Conservation (phyloP, 2,888 invertebrate genomes). For the Ornithoptera priamus region DNA sequence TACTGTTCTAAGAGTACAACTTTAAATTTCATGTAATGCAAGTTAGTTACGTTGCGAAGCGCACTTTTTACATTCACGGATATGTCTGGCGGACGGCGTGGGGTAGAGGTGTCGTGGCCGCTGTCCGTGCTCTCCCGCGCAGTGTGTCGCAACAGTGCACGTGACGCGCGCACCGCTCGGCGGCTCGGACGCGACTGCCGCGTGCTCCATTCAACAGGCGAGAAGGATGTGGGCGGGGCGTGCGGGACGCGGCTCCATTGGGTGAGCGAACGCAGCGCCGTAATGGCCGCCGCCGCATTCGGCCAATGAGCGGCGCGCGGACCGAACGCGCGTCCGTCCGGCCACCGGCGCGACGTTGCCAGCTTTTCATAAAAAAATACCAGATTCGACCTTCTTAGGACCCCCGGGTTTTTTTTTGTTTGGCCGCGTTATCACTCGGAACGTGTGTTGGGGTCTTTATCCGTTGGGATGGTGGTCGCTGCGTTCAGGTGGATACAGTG, state of each 20-base stretch:
- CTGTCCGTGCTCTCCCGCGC: slow-evolving; percentile 32
- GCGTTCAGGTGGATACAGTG: slow-evolving; percentile 63
- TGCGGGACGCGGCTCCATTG: slow-evolving; percentile 74
- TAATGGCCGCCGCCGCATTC: slow-evolving; percentile 76
- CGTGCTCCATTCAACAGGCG: slow-evolving; percentile 72
- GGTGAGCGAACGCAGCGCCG: slow-evolving; percentile 59
- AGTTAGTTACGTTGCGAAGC: background rate
- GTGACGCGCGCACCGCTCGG: slow-evolving; percentile 34
- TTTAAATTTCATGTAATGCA: no score
- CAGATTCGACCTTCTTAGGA: slow-evolving; percentile 80
- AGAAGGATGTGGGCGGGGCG: slow-evolving; percentile 77
- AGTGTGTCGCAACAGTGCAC: slow-evolving; percentile 4
- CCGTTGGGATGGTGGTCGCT: slow-evolving; percentile 67
- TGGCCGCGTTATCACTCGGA: slow-evolving; percentile 77
- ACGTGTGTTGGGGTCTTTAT: slow-evolving; percentile 70
- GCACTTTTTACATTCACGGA: slow-evolving; percentile 18
- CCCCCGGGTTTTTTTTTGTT: slow-evolving; percentile 76
- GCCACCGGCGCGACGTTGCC: slow-evolving; percentile 73
- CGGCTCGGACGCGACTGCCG: slow-evolving; percentile 65
- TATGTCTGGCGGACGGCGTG: background rate
- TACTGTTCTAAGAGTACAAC: no score
- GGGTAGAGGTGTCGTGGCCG: slow-evolving; percentile 27
- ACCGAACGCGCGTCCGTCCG: slow-evolving; percentile 76
- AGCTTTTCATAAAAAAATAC: slow-evolving; percentile 76
- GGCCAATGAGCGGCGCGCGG: slow-evolving; percentile 76